phyloP scores from a whole-genome alignment of 2,888 invertebrate species.

The Kuschelorhynchus macadamiae region DNA sequence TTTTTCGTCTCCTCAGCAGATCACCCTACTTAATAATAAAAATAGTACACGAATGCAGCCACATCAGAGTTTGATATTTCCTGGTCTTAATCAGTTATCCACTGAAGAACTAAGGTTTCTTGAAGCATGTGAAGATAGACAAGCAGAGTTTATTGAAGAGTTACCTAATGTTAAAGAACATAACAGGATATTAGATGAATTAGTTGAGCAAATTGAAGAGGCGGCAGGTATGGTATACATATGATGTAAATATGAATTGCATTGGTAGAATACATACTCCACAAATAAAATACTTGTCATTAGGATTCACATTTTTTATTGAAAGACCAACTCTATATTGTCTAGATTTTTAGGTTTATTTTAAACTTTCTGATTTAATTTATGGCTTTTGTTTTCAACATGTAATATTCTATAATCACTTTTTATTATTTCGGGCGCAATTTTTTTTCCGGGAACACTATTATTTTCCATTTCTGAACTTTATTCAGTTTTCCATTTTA shows the following conservation, averaged over 20 bases:
- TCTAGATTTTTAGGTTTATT: background rate
- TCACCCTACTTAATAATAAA: background rate
- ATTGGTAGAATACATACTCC: too few species aligned
- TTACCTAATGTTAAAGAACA: conserved; percentile 78
- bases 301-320: background rate
- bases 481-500: too few species aligned
- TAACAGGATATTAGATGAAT: conserved; percentile 78
- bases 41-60: conserved; percentile 31
- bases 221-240: conserved; percentile 72
- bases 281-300: background rate
- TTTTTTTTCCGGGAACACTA: too few species aligned
- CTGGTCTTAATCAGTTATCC: conserved; percentile 70
- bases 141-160: conserved; percentile 82
- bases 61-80: conserved; percentile 63
- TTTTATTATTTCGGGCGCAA: too few species aligned
- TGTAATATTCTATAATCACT: too few species aligned
- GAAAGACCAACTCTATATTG: too few species aligned
- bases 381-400: background rate
- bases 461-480: too few species aligned
- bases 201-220: conserved; percentile 80
- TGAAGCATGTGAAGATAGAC: conserved; percentile 78
- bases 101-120: conserved; percentile 80
- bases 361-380: background rate
- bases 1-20: conserved; percentile 21
- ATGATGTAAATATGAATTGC: background rate